phyloP scores from a whole-genome alignment of 2,113 vertebrate species.

The Rhombomys opimus region DNA sequence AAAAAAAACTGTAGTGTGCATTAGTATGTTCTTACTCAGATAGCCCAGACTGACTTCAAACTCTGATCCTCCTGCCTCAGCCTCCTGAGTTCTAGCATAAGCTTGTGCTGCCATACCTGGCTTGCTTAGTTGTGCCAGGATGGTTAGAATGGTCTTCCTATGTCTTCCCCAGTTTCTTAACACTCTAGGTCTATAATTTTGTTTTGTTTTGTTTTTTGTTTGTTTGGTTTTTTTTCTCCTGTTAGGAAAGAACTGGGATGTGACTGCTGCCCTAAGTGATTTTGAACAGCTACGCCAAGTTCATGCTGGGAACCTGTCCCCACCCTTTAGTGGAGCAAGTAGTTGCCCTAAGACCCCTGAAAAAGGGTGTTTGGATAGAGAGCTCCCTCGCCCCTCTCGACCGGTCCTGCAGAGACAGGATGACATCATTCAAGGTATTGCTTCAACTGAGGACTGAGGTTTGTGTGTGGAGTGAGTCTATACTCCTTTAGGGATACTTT shows the following conservation, averaged over 20 bases:
- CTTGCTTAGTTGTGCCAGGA: background rate
- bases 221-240: background rate
- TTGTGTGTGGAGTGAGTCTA: background rate
- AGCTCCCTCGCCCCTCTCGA: slow-evolving; percentile 86
- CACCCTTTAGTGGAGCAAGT: slow-evolving; percentile 89
- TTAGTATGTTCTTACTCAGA: background rate
- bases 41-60: background rate
- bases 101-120: background rate
- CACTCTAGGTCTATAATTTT: background rate
- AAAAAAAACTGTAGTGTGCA: background rate
- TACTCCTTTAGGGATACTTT: background rate
- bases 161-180: background rate
- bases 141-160: background rate
- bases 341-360: slow-evolving; percentile 83
- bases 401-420: slow-evolving; percentile 95
- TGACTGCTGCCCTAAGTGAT: slow-evolving; percentile 95
- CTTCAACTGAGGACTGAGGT: background rate
- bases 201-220: background rate
- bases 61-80: background rate
- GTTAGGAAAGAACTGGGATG: slow-evolving; percentile 97
- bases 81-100: background rate
- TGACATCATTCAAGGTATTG: slow-evolving; percentile 94
- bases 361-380: slow-evolving; percentile 88
- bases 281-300: slow-evolving; percentile 97
- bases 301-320: slow-evolving; percentile 91